phyloP scores from a whole-genome alignment of 2,888 invertebrate genomes.

The Polietes domitor region DNA sequence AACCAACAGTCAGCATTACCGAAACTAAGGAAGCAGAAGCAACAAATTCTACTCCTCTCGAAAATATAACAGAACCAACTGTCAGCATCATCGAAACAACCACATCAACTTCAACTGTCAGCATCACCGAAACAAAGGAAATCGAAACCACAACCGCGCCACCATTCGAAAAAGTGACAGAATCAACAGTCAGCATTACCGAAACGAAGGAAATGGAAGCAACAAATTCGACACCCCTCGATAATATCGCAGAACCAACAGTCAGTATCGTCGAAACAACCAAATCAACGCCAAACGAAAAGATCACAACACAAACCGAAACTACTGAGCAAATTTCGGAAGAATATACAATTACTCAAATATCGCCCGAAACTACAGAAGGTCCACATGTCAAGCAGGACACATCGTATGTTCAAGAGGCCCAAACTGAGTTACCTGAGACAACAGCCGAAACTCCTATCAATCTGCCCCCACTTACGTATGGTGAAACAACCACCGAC shows the following conservation, averaged over 20 bases:
- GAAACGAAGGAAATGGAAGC: not conserved
- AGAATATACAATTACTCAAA: constrained; percentile 68
- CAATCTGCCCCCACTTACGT: constrained; percentile 1
- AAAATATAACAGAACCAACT: not conserved
- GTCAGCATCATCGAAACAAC: constrained; percentile 52
- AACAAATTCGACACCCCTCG: not conserved
- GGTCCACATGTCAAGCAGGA: not conserved
- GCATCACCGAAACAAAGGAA: not conserved
- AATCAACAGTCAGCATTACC: not conserved
- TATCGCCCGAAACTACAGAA: not conserved
- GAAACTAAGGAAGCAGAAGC: not conserved
- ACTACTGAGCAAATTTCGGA: constrained; percentile 70
- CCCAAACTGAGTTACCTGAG: not conserved
- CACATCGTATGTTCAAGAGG: not conserved
- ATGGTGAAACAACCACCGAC: constrained; percentile 20
- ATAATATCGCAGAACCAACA: not conserved
- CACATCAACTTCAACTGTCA: constrained; percentile 22
- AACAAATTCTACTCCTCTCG: not conserved
- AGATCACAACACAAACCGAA: constrained; percentile 18
- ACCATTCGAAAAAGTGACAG: not conserved
- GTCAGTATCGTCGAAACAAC: constrained; percentile 51
- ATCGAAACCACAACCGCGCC: not conserved
- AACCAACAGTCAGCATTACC: not conserved
- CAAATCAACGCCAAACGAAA: constrained; percentile 10
- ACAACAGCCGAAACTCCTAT: not conserved